Conservation (phyloP, 2,888 invertebrate species). For the Hydrotaea cyrtoneurina region DNA sequence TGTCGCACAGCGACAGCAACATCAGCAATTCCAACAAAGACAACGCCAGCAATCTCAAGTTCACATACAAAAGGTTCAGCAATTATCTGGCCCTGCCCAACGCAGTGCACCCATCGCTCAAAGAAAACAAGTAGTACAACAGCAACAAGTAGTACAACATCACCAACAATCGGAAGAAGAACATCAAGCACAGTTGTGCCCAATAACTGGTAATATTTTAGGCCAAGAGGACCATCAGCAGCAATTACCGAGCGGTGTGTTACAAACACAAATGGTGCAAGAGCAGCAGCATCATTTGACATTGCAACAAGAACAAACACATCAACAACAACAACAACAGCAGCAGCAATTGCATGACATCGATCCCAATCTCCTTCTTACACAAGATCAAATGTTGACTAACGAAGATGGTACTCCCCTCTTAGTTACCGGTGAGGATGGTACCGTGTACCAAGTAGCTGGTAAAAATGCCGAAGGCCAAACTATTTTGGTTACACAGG, state of each 20-base stretch:
- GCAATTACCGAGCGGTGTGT: slow-evolving; percentile 70
- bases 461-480: slow-evolving; percentile 91
- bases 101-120: slow-evolving; percentile 52
- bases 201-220: slow-evolving; percentile 83
- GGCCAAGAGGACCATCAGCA: slow-evolving; percentile 83
- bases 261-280: slow-evolving; percentile 73
- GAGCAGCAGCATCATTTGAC: slow-evolving; percentile 70
- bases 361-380: slow-evolving; percentile 74
- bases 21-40: slow-evolving; percentile 71
- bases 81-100: slow-evolving; percentile 82
- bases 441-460: slow-evolving; percentile 85
- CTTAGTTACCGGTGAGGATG: slow-evolving; percentile 91
- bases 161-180: slow-evolving; percentile 71
- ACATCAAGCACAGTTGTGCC: slow-evolving; percentile 84
- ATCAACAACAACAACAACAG: slow-evolving; percentile 73
- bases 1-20: slow-evolving; percentile 72
- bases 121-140: slow-evolving; percentile 59
- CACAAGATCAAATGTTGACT: slow-evolving; percentile 78
- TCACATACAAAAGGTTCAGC: slow-evolving; percentile 80
- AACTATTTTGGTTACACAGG: slow-evolving; percentile 87
- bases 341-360: slow-evolving; percentile 74
- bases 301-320: slow-evolving; percentile 69
- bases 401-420: slow-evolving; percentile 86
- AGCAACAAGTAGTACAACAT: slow-evolving; percentile 65
- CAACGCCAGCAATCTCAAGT: slow-evolving; percentile 72